Evolutionary conservation across 92 coral and sea anemone genomes (phyloP), one percentile per base, ranked within the genome.

Genomic region (Anthopleura xanthogrammica): DNA sequence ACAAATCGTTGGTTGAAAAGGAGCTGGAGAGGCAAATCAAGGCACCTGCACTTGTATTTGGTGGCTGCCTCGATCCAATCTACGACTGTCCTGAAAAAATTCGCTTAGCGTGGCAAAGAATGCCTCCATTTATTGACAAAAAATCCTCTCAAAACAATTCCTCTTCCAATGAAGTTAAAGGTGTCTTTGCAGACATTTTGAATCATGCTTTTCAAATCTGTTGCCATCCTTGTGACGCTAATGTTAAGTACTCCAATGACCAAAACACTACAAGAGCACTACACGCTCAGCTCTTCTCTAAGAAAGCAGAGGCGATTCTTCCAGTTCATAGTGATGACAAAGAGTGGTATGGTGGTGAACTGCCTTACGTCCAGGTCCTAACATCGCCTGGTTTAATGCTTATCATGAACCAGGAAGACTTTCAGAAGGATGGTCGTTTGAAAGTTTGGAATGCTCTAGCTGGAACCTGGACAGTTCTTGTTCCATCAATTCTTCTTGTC

Each of bases 401-500:
- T 3, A 54, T 78, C 41, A 52, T 57, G 62, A 78, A 78, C n/a
- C 42, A 55, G n/a, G 72, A 78, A 8, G 41, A 78, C 23, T 9
- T 78, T 3, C 24, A 23, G 68, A 52, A 56, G 41, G 65, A 52
- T 54, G 82, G 70, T 10, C 13, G 82, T 1, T 36, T 52, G 20
- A 52, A 78, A 23, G 72, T 78, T 5, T 78, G 82, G 82, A 78
- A 78, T 23, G 82, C 82, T 5, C 71, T 78, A 2, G 82, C 82
- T 10, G 82, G 72, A 54, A 78, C 82, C 11, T 78, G 82, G 82
- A 22, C 82, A 57, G 82, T 78, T 17, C 68, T 78, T 22, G 40
- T 78, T 11, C 82, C 82, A 3, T 48, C 62, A 11, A 55, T 78
- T 23, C 39, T 78, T 5, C 41, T 78, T 64, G 82, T 78, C 40